Base-by-base conservation (phyloP, 2,888 invertebrate species). In the Sinhomidia bicolor region DNA sequence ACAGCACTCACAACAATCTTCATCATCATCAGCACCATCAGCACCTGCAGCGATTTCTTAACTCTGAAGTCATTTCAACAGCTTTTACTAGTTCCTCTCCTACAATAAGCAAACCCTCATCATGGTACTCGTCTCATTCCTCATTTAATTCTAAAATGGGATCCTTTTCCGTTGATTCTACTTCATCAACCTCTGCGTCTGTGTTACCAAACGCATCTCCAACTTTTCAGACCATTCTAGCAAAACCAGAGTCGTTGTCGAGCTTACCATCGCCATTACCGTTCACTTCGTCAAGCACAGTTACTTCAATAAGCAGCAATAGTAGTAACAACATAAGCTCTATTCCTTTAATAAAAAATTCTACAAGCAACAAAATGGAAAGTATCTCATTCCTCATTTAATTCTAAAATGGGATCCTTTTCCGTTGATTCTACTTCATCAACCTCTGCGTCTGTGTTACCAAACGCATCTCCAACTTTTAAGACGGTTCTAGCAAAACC, bases 191-290 rank as follows among this genome's bases (percentile, higher is more conserved):
- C 29, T 9, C 76, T 29, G 1, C 62, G 44, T 62, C 51, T 29
- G 32, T 12, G 7, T 78, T 57, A 36, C 32, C 10, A 57, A 12
- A n/a, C 32, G 1, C 74, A 74, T 23, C 74, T 5, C 47, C 74
- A 4, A 9, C 60, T 41, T 9, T 32, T n/a, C 54, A 78, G 32
- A 10, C 57, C 1, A 23, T 71, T 36, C n/a, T 44, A 29, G 29
- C 84, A 26, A 60, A 26, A 23, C 84, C 84, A 76, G 78, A 76
- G 84, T 84, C 84, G n/a, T 26, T 84, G 9, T 76, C 83, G 9
- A 17, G n/a, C 47, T 65, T 51, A 81, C 20, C 68, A 47, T 57
- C 44, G 4, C 17, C 60, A 62, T 36, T 44, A 7, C n/a, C 81
- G 1, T 54, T 51, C 12, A 10, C 44, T 29, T 17, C 29, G 29